phyloP scores from a whole-genome alignment of 2,113 vertebrate genomes.

The Callipepla californica region DNA sequence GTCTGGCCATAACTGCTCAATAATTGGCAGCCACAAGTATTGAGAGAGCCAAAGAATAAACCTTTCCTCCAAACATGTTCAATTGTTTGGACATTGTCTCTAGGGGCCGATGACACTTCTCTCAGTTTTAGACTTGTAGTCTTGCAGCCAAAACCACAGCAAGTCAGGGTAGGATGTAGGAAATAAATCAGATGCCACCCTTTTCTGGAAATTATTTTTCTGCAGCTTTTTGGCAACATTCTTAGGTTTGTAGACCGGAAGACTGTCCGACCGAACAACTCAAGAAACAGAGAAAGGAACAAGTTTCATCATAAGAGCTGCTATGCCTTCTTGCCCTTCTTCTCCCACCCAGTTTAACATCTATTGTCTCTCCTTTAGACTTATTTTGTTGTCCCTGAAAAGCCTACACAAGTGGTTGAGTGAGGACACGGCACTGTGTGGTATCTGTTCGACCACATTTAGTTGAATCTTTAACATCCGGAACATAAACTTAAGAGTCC shows the following conservation, averaged over 20 bases:
- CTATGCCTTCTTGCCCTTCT: not conserved
- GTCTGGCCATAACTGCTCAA: slow-evolving; percentile 38
- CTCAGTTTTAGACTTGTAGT: slow-evolving; percentile 31
- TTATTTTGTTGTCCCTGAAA: not conserved
- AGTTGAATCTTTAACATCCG: not conserved
- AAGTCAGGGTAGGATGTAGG: slow-evolving; percentile 49
- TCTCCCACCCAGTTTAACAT: slow-evolving; percentile 16
- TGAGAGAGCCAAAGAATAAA: slow-evolving; percentile 56
- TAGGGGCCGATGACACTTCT: slow-evolving; percentile 33
- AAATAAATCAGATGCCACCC: slow-evolving; percentile 67
- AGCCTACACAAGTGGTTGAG: not conserved
- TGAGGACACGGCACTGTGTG: not conserved
- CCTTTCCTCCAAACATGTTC: slow-evolving; percentile 39
- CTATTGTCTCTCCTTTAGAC: not conserved
- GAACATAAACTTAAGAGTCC: not conserved
- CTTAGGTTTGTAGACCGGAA: slow-evolving; percentile 45
- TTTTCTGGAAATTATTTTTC: slow-evolving; percentile 68
- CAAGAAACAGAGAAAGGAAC: slow-evolving; percentile 3
- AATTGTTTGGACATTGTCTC: slow-evolving; percentile 52
- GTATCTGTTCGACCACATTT: not conserved
- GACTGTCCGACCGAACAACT: slow-evolving; percentile 42
- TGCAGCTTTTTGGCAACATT: slow-evolving; percentile 43
- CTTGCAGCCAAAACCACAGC: slow-evolving; percentile 58
- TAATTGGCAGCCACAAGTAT: slow-evolving; percentile 36
- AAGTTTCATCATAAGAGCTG: not conserved